These are phyloP conservation scores for Myiozetetes cayanensis DNA, from an alignment of 2,113 vertebrate species.

Conservation along the genomic window DNA sequence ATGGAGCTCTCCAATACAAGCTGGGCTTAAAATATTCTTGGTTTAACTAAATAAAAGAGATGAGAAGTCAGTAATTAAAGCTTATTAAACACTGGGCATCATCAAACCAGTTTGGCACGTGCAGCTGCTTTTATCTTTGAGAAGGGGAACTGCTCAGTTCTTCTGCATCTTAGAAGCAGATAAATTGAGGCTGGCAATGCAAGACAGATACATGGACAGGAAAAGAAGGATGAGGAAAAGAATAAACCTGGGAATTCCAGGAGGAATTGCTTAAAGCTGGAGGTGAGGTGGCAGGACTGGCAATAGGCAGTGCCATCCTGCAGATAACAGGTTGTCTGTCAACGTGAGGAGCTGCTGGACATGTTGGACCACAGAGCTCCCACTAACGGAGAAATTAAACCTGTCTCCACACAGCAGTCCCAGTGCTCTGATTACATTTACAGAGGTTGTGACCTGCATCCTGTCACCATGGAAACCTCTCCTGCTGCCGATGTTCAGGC, in stretches of 20 bases:
- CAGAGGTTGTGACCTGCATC: constrained; percentile 77
- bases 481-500: constrained; percentile 62
- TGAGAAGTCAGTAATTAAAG: background rate
- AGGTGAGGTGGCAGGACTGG: constrained; percentile 28
- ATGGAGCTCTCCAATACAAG: background rate
- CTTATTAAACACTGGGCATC: background rate
- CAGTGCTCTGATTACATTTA: constrained; percentile 80
- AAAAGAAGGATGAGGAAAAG: background rate
- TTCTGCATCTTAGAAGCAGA: background rate
- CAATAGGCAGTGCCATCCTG: constrained; percentile 29
- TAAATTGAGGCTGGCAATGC: background rate
- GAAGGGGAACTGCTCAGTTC: background rate
- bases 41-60: background rate
- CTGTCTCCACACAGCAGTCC: constrained; percentile 76
- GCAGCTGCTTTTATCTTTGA: background rate
- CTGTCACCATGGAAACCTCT: constrained; percentile 80
- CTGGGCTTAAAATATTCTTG: background rate
- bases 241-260: background rate
- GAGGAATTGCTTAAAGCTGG: background rate
- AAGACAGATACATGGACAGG: background rate
- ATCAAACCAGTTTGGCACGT: background rate
- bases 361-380: constrained; percentile 73
- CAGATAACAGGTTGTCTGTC: constrained; percentile 77
- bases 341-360: constrained; percentile 35
- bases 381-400: constrained; percentile 74